Evolutionary conservation across 37 sponge, comb jelly and placozoan genomes (phyloP).

Genomic region (Beroe forskalii): DNA sequence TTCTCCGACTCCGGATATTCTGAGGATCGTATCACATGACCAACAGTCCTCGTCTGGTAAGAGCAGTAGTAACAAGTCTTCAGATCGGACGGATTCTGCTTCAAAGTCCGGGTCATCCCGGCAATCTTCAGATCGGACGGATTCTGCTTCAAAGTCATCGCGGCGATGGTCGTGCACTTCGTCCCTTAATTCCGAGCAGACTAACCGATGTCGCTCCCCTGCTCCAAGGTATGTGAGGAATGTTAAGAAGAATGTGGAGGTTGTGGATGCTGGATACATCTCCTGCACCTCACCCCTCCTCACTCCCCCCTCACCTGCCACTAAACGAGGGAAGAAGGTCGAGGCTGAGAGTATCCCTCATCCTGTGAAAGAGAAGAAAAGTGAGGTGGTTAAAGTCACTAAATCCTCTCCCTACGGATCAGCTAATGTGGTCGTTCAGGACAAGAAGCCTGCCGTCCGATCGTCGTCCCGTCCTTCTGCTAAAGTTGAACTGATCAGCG

Average conservation of each 20-base stretch:
- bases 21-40: background rate
- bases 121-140: background rate
- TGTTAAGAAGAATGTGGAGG: background rate
- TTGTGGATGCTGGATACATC: constrained; percentile 8
- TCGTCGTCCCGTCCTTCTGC: background rate
- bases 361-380: background rate
- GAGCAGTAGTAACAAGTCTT: background rate
- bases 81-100: background rate
- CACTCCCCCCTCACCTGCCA: background rate
- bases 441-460: background rate
- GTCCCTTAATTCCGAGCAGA: background rate
- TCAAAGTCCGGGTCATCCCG: background rate
- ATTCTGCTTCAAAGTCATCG: background rate
- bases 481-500: background rate
- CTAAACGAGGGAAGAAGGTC: no score
- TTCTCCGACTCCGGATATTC: background rate
- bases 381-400: background rate
- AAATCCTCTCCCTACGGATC: background rate
- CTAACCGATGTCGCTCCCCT: background rate
- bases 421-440: background rate
- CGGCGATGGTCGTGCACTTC: background rate
- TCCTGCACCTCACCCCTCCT: background rate
- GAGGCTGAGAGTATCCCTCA: background rate
- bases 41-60: background rate
- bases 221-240: background rate